A percentile compares a stretch with the other conserved stretches of the same genome.
Conservation (phyloP, 1,140 invertebrate species). For the Akabosia matsudoensis region DNA sequence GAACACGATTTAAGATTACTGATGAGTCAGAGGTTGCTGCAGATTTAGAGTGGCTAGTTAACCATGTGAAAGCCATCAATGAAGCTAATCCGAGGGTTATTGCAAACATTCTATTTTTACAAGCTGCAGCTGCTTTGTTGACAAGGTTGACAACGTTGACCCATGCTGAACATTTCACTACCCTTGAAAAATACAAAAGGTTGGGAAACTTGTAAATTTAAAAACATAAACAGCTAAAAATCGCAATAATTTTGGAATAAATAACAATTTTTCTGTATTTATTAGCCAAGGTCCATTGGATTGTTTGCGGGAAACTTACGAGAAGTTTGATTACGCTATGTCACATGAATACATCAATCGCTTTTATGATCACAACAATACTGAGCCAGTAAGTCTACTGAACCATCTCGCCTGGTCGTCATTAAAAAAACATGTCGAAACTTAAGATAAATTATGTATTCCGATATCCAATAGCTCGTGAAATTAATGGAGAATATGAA, state of each 20-base stretch:
- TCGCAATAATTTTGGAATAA: not conserved
- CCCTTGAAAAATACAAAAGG: conserved; percentile 1
- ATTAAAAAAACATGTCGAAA: too few species aligned
- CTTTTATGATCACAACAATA: not conserved
- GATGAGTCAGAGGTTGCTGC: not conserved
- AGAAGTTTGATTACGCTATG: conserved; percentile 16
- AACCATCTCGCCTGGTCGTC: too few species aligned
- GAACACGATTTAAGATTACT: not conserved
- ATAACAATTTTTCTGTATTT: not conserved
- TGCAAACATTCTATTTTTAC: conserved; percentile 1
- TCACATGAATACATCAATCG: not conserved
- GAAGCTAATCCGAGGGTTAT: not conserved
- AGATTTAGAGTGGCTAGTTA: not conserved
- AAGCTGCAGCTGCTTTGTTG: not conserved
- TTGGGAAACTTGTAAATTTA: not conserved
- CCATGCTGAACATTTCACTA: not conserved
- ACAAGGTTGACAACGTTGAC: not conserved
- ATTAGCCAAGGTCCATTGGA: not conserved
- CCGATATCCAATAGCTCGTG: not conserved
- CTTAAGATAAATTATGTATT: not conserved
- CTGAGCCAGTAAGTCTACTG: not conserved
- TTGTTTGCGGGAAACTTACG: conserved; percentile 4
- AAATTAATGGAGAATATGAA: conserved; percentile 1
- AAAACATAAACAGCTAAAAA: not conserved
- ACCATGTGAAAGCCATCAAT: not conserved